phyloP scores from a whole-genome alignment of 2,797 vertebrate genomes.

The Muscicapa striata region DNA sequence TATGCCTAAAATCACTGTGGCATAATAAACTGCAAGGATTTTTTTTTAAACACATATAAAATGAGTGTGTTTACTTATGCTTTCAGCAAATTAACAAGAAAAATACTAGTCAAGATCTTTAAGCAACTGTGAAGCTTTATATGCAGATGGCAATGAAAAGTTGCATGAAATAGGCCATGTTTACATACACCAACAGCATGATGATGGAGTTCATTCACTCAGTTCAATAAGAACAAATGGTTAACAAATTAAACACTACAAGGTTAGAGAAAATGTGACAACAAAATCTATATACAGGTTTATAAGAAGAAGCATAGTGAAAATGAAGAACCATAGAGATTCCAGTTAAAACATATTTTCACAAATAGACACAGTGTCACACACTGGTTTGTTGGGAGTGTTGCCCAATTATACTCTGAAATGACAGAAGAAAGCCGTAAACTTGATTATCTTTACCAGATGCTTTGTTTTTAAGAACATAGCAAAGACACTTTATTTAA shows the following conservation, averaged over 20 bases:
- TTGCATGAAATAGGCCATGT: not conserved
- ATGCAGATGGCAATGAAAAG: not conserved
- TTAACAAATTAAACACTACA: not conserved
- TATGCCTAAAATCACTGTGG: not conserved
- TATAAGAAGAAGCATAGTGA: not conserved
- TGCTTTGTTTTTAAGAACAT: not conserved
- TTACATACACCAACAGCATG: not conserved
- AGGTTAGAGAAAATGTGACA: not conserved
- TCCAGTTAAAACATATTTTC: not conserved
- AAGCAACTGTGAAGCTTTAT: not conserved
- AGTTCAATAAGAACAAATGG: not conserved
- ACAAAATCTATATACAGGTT: not conserved
- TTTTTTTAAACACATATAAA: not conserved
- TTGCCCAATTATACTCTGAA: not conserved
- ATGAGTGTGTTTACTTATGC: not conserved
- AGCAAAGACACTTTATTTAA: not conserved
- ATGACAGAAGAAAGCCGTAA: not conserved
- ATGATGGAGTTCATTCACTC: not conserved
- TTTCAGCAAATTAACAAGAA: not conserved
- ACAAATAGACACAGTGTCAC: not conserved
- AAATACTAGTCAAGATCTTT: not conserved
- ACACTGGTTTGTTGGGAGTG: not conserved
- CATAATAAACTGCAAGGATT: not conserved
- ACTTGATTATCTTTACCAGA: not conserved
- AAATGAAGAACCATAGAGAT: not conserved